Percentiles rank a stretch among this genome's conserved stretches.
These are phyloP conservation scores for Melipona quadrifasciata DNA, from an alignment of 1,140 invertebrate genomes.

Conservation along the genomic window DNA sequence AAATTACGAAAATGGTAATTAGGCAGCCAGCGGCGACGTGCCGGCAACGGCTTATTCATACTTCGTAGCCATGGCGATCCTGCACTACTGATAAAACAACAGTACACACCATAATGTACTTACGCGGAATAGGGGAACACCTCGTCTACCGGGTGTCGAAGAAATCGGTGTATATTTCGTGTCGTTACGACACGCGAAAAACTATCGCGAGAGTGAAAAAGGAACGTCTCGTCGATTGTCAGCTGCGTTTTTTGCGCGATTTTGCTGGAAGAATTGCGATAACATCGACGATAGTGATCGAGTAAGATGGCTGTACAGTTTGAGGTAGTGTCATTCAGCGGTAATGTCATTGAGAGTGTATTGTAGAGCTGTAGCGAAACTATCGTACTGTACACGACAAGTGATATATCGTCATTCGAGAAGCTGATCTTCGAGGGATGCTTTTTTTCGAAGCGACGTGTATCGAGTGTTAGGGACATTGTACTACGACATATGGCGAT, in stretches of 20 bases:
- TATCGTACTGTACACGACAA: neutral
- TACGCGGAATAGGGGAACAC: constrained; percentile 75
- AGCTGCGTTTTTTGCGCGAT: neutral
- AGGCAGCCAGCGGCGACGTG: constrained; percentile 66
- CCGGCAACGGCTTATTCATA: constrained; percentile 77
- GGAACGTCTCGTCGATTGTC: neutral
- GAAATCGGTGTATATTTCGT: constrained; percentile 34
- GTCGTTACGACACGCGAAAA: neutral
- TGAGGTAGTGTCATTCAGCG: neutral
- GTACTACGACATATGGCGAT: constrained; percentile 58
- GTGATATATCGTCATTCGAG: neutral
- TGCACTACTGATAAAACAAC: constrained; percentile 82
- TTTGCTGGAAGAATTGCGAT: neutral
- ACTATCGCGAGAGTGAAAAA: neutral
- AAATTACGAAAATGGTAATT: constrained; percentile 79
- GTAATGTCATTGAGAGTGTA: neutral
- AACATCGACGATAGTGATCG: neutral
- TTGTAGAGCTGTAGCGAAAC: neutral
- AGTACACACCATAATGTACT: constrained; percentile 76
- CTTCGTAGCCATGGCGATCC: constrained; percentile 81
- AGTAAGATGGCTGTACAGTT: neutral
- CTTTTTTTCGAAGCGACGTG: neutral
- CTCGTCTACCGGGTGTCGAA: constrained; percentile 68
- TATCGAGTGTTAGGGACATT: neutral
- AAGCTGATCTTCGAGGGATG: neutral